phyloP scores from a whole-genome alignment of 2,113 vertebrate species.

The Stegostoma tigrinum region DNA sequence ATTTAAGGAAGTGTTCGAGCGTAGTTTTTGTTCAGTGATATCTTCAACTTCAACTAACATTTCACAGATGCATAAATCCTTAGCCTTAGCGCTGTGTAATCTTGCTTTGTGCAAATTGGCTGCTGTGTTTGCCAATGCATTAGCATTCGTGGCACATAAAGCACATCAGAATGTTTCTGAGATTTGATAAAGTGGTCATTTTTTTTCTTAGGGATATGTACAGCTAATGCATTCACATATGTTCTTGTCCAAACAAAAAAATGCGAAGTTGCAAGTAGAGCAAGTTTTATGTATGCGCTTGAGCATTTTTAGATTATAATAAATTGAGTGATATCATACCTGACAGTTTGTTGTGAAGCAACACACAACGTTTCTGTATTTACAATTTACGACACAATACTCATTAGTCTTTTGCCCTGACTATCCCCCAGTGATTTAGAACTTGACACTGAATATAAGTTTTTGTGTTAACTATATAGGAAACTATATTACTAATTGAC shows the following conservation, averaged over 20 bases:
- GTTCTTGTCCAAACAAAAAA: neutral
- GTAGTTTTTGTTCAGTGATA: neutral
- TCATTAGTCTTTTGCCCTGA: conserved; percentile 26
- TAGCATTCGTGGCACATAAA: neutral
- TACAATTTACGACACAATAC: neutral
- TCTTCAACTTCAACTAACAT: neutral
- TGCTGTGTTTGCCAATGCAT: neutral
- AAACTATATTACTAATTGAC: neutral
- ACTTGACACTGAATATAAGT: conserved; percentile 23
- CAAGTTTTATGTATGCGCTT: neutral
- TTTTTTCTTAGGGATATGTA: neutral
- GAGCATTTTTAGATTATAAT: conserved; percentile 21
- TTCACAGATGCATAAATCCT: neutral
- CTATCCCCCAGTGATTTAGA: neutral
- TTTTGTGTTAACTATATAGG: neutral
- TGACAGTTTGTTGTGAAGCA: conserved; percentile 24
- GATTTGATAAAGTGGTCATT: neutral
- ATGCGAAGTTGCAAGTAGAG: neutral
- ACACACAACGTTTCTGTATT: conserved; percentile 17
- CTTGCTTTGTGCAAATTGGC: neutral
- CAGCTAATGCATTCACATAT: neutral
- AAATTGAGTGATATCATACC: conserved; percentile 23
- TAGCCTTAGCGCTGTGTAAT: neutral
- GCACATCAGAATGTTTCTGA: neutral
- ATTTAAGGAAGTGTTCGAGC: neutral